Conservation (phyloP, 2,797 vertebrate genomes). For the Cossypha caffra region DNA sequence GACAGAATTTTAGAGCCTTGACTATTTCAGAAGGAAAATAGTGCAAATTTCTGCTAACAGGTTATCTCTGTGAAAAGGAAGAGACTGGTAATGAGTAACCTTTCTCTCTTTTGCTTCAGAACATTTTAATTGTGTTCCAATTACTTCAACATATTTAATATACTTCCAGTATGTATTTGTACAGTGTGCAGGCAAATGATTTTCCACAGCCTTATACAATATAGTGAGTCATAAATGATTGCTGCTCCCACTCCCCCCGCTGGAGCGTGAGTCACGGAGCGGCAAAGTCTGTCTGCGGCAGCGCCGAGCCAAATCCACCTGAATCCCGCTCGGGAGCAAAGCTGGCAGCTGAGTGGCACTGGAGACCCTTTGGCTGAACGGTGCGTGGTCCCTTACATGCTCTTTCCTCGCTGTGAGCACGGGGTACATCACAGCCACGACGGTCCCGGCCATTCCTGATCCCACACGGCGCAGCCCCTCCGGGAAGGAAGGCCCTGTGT, state of each 20-base stretch:
- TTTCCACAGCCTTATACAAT: slow-evolving; percentile 55
- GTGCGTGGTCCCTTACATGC: too few species aligned
- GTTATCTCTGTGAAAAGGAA: slow-evolving; percentile 48
- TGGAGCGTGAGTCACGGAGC: slow-evolving; percentile 32
- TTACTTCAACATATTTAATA: slow-evolving; percentile 57
- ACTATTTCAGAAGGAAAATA: slow-evolving; percentile 42
- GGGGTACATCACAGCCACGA: accelerated
- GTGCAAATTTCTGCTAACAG: slow-evolving; percentile 28
- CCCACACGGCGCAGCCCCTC: accelerated
- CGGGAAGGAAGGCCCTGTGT: background rate
- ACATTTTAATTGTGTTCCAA: slow-evolving; percentile 62
- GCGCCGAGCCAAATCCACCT: background rate
- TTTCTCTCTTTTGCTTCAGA: slow-evolving; percentile 64
- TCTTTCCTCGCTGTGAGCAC: background rate
- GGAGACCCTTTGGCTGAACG: background rate
- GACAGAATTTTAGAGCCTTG: slow-evolving; percentile 34
- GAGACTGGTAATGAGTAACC: slow-evolving; percentile 35
- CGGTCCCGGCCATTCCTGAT: accelerated
- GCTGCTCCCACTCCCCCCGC: background rate
- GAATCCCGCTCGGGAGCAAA: background rate
- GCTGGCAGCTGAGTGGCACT: background rate
- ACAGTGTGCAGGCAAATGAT: slow-evolving; percentile 52
- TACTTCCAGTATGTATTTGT: slow-evolving; percentile 49
- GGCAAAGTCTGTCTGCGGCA: slow-evolving; percentile 25
- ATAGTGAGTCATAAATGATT: slow-evolving; percentile 69